These are phyloP conservation scores for Autographa gamma DNA, from an alignment of 2,888 invertebrate genomes.

Conservation along the genomic window DNA sequence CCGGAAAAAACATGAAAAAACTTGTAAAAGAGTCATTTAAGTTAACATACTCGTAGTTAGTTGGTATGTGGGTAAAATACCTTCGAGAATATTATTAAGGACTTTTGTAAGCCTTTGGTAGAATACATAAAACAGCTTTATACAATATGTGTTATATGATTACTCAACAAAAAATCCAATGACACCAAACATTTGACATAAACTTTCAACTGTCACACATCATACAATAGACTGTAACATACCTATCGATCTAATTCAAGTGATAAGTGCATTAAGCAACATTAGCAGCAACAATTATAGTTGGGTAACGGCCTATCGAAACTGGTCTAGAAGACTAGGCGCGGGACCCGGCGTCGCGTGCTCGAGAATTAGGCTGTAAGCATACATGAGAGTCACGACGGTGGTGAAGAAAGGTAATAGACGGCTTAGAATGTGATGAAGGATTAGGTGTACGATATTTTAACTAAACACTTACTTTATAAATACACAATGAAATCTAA, in stretches of 20 bases:
- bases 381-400: slow-evolving; percentile 17
- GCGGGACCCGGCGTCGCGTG: slow-evolving; percentile 67
- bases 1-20: no score
- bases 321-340: slow-evolving; percentile 66
- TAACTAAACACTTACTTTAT: no score
- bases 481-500: no score
- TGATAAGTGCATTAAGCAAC: slow-evolving; percentile 55
- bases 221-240: slow-evolving; percentile 2
- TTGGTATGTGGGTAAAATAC: no score
- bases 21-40: no score
- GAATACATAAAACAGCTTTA: no score
- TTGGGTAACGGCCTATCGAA: slow-evolving; percentile 55
- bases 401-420: background rate
- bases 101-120: no score
- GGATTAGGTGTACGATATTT: background rate
- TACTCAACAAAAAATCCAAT: slow-evolving; percentile 10
- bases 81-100: no score
- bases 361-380: slow-evolving; percentile 55
- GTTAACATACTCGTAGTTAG: no score
- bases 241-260: slow-evolving; percentile 28
- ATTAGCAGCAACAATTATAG: slow-evolving; percentile 41
- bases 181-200: background rate
- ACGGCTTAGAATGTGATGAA: background rate
- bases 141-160: background rate
- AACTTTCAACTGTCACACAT: slow-evolving; percentile 8